These are phyloP conservation scores for Adoxophyes honmai DNA, from an alignment of 1,140 invertebrate species.

Conservation along the genomic window DNA sequence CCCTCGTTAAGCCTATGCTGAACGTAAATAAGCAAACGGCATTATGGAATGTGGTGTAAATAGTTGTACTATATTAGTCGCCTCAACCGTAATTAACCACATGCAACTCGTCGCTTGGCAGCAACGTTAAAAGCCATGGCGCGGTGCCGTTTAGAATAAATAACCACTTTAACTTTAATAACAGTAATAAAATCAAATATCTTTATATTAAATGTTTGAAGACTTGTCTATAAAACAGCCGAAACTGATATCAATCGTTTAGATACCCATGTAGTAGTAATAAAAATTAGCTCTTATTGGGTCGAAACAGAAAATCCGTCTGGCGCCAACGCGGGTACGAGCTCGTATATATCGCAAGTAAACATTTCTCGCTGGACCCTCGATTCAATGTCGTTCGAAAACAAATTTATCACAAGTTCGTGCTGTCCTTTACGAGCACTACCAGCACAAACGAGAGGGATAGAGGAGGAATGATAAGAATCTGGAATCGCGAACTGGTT, in stretches of 20 bases:
- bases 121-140: neutral
- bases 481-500: conserved; percentile 43
- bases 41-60: neutral
- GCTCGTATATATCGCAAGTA: conserved; percentile 47
- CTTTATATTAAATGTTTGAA: too few relatives aligned
- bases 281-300: conserved; percentile 50
- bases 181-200: too few relatives aligned
- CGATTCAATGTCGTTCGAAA: neutral
- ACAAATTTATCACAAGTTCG: conserved; percentile 1
- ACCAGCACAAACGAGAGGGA: too few relatives aligned
- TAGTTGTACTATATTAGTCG: neutral
- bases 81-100: neutral
- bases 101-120: neutral
- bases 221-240: too few relatives aligned
- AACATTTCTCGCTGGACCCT: conserved; percentile 33
- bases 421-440: neutral
- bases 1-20: too few relatives aligned
- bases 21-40: neutral
- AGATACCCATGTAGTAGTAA: conserved; percentile 21
- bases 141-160: too few relatives aligned
- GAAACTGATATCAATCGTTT: too few relatives aligned
- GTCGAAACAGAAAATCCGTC: conserved; percentile 40
- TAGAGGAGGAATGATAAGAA: too few relatives aligned
- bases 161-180: too few relatives aligned
- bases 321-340: conserved; percentile 12